Conservation (phyloP, 2,888 invertebrate genomes). For the Cremastobaeus sp. region DNA sequence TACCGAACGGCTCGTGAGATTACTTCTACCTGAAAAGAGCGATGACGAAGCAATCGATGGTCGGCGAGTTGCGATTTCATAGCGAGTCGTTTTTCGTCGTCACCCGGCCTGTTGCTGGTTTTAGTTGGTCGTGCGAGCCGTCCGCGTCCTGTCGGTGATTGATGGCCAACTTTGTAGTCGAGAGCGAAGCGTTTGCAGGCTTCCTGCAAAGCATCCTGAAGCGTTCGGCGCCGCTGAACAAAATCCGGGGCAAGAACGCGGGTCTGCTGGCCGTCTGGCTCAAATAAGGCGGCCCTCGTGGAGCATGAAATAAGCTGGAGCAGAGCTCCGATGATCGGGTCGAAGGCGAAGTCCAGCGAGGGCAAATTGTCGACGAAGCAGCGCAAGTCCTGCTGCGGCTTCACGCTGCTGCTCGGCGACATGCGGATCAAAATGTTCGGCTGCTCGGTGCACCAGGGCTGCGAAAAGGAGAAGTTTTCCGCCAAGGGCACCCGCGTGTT, state of each 20-base stretch:
- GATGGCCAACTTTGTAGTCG: conserved; percentile 53
- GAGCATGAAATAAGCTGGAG: too few species aligned
- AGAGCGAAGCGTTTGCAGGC: conserved; percentile 50
- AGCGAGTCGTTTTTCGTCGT: too few species aligned
- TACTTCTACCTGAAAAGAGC: too few species aligned
- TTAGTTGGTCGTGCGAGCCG: too few species aligned
- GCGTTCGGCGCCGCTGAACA: conserved; percentile 32
- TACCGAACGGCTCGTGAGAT: too few species aligned
- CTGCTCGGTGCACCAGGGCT: conserved; percentile 60
- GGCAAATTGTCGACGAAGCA: conserved; percentile 21
- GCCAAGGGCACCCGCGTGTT: conserved; percentile 66
- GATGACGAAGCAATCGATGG: too few species aligned
- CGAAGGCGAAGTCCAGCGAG: conserved; percentile 4
- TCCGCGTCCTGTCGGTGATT: conserved; percentile 46
- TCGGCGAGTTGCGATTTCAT: too few species aligned
- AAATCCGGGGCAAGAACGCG: conserved; percentile 33
- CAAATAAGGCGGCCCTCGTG: not conserved
- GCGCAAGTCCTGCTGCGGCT: conserved; percentile 38
- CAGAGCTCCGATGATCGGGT: conserved; percentile 32
- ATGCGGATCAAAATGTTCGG: conserved; percentile 49
- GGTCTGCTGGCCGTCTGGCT: not conserved
- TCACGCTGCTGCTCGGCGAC: conserved; percentile 19
- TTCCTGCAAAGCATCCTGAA: conserved; percentile 50
- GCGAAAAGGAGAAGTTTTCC: conserved; percentile 62
- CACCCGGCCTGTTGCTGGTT: too few species aligned